Evolutionary conservation across 1,140 invertebrate species (phyloP).

Genomic region (Hylaeus anthracinus): DNA sequence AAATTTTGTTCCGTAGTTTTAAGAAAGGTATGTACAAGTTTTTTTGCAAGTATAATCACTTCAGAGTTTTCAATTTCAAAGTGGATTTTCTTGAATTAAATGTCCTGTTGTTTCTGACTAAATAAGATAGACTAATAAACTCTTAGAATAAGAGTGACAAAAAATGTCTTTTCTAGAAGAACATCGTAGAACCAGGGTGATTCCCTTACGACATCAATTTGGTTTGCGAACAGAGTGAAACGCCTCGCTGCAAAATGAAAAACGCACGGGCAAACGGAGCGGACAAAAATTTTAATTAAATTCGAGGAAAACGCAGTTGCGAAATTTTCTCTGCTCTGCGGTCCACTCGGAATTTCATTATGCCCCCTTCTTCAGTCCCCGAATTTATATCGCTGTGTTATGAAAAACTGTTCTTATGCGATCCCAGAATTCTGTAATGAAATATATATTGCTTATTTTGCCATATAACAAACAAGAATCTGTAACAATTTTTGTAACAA

Average conservation of each 20-base stretch:
- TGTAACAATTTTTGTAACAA: too few relatives aligned
- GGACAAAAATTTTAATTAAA: constrained; percentile 49
- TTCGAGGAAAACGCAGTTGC: constrained; percentile 29
- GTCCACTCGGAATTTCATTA: constrained; percentile 39
- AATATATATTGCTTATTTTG: neutral
- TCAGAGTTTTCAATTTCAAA: too few relatives aligned
- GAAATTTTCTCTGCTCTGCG: constrained; percentile 33
- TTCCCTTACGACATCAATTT: neutral
- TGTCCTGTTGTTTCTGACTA: too few relatives aligned
- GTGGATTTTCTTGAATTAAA: too few relatives aligned
- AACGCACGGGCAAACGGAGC: neutral
- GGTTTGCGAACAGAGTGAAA: neutral
- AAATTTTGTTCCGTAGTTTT: too few relatives aligned
- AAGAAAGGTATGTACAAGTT: too few relatives aligned
- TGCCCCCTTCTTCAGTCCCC: neutral
- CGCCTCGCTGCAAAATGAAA: constrained; percentile 3
- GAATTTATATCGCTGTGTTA: constrained; percentile 35
- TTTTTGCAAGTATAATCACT: too few relatives aligned
- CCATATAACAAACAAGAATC: neutral
- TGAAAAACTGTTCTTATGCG: constrained; percentile 10
- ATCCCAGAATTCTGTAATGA: neutral
- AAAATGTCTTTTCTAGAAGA: too few relatives aligned
- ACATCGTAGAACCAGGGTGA: neutral
- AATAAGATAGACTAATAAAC: too few relatives aligned
- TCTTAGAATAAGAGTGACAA: too few relatives aligned